Evolutionary conservation across 2,888 invertebrate genomes (phyloP).

Genomic region (Aphodius sticticus): DNA sequence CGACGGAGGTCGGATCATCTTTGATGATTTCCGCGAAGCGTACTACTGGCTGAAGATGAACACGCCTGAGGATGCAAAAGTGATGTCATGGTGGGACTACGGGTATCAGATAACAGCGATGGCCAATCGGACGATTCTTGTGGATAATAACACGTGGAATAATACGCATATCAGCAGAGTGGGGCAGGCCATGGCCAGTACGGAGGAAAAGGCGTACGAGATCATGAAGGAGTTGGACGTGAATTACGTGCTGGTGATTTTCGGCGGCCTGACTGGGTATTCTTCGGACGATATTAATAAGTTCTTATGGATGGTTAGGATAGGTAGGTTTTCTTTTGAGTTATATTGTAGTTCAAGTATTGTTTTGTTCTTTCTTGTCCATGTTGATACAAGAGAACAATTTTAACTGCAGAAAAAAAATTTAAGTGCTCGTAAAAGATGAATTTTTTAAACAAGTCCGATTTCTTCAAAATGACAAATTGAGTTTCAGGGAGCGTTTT

Average conservation of each 20-base stretch:
- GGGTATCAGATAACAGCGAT: constrained; percentile 99
- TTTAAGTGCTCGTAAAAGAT: too few species aligned
- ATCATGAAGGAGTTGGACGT: constrained; percentile 98
- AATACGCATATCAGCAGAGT: constrained; percentile 97
- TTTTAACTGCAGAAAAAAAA: too few species aligned
- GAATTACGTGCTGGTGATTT: constrained; percentile 97
- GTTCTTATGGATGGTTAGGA: constrained; percentile 98
- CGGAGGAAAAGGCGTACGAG: constrained; percentile 96
- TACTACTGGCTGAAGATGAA: constrained; percentile 99
- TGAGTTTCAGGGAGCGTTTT: too few species aligned
- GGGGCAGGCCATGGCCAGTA: constrained; percentile 98
- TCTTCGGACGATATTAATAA: constrained; percentile 99
- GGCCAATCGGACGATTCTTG: constrained; percentile 95
- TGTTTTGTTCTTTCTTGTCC: too few species aligned
- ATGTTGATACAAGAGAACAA: too few species aligned
- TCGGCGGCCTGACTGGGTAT: constrained; percentile 98
- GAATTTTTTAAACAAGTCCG: too few species aligned
- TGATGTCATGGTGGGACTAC: constrained; percentile 99
- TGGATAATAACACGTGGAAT: constrained; percentile 99
- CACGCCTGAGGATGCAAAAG: constrained; percentile 90
- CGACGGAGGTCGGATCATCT: constrained; percentile 90
- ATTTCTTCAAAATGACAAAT: too few species aligned
- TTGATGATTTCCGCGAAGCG: constrained; percentile 98
- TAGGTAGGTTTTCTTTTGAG: constrained; percentile 61
- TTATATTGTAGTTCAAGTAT: constrained; percentile 45